Conservation (phyloP, 1,140 invertebrate species). For the Drosophila yakuba region DNA sequence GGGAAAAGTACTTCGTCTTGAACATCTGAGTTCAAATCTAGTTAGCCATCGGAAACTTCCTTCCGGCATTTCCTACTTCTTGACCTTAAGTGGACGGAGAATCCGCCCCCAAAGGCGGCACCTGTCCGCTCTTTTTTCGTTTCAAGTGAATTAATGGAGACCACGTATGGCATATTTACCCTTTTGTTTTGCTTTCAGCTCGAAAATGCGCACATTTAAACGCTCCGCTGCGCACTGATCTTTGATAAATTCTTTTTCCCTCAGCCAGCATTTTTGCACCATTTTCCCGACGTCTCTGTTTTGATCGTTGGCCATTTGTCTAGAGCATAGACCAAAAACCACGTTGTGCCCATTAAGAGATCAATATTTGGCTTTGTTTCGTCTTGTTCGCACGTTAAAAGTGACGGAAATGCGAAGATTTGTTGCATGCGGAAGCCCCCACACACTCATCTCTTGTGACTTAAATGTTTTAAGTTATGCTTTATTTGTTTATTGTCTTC, state of each 20-base stretch:
- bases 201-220: slow-evolving; percentile 74
- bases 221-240: slow-evolving; percentile 68
- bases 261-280: slow-evolving; percentile 25
- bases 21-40: slow-evolving; percentile 7
- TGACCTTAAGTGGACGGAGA: slow-evolving; percentile 65
- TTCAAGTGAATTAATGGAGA: slow-evolving; percentile 69
- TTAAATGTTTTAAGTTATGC: slow-evolving; percentile 53
- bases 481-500: slow-evolving; percentile 61
- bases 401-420: slow-evolving; percentile 76
- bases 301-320: slow-evolving; percentile 47
- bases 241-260: slow-evolving; percentile 65
- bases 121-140: slow-evolving; percentile 42
- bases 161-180: slow-evolving; percentile 59
- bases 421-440: slow-evolving; percentile 75
- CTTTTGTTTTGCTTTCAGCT: slow-evolving; percentile 34
- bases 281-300: slow-evolving; percentile 46
- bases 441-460: slow-evolving; percentile 18
- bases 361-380: slow-evolving; percentile 71
- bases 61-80: slow-evolving; percentile 68
- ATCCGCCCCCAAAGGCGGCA: slow-evolving; percentile 53
- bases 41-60: slow-evolving; percentile 66
- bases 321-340: slow-evolving; percentile 44
- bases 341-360: slow-evolving; percentile 70
- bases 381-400: slow-evolving; percentile 69
- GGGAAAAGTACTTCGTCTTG: slow-evolving; percentile 5